A percentile compares a stretch with the other conserved stretches of the same genome.
Conservation (phyloP, 1,140 invertebrate species). For the Sweltsa coloradensis region DNA sequence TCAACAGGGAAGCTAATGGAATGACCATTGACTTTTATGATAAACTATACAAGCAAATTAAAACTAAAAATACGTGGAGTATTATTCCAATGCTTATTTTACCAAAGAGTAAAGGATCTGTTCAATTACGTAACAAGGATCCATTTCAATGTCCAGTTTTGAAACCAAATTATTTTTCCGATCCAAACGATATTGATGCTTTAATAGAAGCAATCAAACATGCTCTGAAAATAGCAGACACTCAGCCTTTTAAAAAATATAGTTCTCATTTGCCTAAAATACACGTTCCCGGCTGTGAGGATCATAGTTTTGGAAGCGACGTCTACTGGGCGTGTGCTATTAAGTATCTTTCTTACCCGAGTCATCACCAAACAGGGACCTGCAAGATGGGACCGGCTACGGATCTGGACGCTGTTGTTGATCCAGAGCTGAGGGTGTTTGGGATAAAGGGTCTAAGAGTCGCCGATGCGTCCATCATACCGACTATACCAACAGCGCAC, state of each 20-base stretch:
- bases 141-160: conserved; percentile 73
- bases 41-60: background rate
- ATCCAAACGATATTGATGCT: conserved; percentile 60
- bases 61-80: conserved; percentile 18
- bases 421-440: conserved; percentile 22
- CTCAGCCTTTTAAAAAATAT: background rate
- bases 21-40: conserved; percentile 5
- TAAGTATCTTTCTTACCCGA: background rate
- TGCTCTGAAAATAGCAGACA: background rate
- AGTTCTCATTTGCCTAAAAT: background rate
- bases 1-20: conserved; percentile 15
- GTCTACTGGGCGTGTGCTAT: conserved; percentile 23
- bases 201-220: conserved; percentile 40
- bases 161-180: conserved; percentile 83
- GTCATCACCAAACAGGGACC: conserved; percentile 21
- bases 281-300: conserved; percentile 22
- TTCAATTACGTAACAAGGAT: conserved; percentile 45
- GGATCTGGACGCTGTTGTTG: conserved; percentile 17
- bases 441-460: conserved; percentile 21
- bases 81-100: conserved; percentile 53
- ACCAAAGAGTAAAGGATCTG: conserved; percentile 40
- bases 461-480: conserved; percentile 22
- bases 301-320: conserved; percentile 13
- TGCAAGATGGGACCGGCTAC: conserved; percentile 27
- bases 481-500: conserved; percentile 25